Evolutionary conservation across 2,888 invertebrate species (phyloP).

Genomic region (Eurytoma adleriae): DNA sequence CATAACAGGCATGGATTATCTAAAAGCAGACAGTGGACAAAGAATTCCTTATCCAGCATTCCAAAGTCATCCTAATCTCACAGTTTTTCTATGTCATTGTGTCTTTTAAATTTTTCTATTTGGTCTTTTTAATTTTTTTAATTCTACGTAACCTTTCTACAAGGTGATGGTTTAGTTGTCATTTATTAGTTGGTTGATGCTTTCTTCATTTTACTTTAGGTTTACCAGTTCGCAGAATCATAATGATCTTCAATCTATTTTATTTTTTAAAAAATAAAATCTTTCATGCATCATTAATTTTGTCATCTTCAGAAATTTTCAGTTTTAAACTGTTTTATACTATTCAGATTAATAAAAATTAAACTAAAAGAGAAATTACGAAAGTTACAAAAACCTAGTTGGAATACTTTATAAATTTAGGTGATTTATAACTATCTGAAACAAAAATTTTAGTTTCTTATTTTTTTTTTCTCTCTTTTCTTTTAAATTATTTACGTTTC

Average conservation of each 20-base stretch:
- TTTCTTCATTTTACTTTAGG: constrained; percentile 51
- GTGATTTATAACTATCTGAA: background rate
- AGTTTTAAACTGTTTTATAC: background rate
- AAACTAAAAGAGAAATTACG: background rate
- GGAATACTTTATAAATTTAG: background rate
- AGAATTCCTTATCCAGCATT: constrained; percentile 48
- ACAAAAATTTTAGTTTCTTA: background rate
- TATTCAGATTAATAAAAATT: background rate
- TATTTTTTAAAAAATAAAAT: background rate
- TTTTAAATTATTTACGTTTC: background rate
- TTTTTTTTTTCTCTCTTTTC: background rate
- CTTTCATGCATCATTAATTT: background rate
- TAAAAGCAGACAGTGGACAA: constrained; percentile 37
- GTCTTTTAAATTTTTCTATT: constrained; percentile 43
- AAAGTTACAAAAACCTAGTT: background rate
- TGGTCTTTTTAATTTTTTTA: constrained; percentile 41
- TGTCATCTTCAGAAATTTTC: background rate
- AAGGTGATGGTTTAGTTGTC: constrained; percentile 57
- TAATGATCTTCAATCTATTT: constrained; percentile 12
- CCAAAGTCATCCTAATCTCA: constrained; percentile 51
- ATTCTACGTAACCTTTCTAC: constrained; percentile 48
- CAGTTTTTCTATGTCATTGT: constrained; percentile 49
- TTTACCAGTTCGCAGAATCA: constrained; percentile 37
- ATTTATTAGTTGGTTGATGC: constrained; percentile 52
- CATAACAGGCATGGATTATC: constrained; percentile 14